Evolutionary conservation across 2,888 invertebrate genomes (phyloP), one percentile per base, ranked within the genome.

Genomic region (Hydrotaea cyrtoneurina): DNA sequence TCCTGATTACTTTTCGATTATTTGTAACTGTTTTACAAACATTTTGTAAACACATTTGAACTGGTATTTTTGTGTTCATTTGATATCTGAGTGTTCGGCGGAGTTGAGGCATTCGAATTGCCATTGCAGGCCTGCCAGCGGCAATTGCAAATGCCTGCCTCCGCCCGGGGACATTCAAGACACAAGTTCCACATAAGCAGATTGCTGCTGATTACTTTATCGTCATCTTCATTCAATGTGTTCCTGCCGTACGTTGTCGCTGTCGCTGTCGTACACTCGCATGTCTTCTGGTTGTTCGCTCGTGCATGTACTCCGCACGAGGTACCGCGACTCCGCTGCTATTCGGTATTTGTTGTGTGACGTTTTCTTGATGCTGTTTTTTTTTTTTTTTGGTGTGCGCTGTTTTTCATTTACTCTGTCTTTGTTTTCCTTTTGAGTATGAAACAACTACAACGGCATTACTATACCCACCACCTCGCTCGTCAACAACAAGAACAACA

Each of bases 181-280:
- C 66, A 36, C n/a, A 76, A 78, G 50, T 69, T 69, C 69, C 15
- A 69, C 69, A 64, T 82, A 79, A 80, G 71, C 82, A 82, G 85
- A 82, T 85, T 79, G 69, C 62, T 74, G 79, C 62, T 80, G 79
- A 85, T 85, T 80, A 75, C 82, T 82, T 69, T 85, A 82, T 80
- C 74, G 74, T 55, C 79, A 69, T 79, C 79, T 73, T 82, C 77
- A 46, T 79, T 66, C 53, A 57, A 72, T 59, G 59, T 23, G 59
- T 26, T 55, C 10, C 26, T 59, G 59, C 26, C 26, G 26, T 26
- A 13, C 57, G 10, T 66, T 21, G 39, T n/a, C n/a, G n/a, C n/a
- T 13, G 4, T 64, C 36, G 36, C 59, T 26, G 11, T 26, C 59
- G 21, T 59, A 59, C 59, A 62, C 62, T 62, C 23, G 31, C 7